A percentile compares a stretch with the other conserved stretches of the same genome.
Evolutionary conservation across 2,888 invertebrate species (phyloP).

Genomic region (Pseudococcus jackbeardsleyi): DNA sequence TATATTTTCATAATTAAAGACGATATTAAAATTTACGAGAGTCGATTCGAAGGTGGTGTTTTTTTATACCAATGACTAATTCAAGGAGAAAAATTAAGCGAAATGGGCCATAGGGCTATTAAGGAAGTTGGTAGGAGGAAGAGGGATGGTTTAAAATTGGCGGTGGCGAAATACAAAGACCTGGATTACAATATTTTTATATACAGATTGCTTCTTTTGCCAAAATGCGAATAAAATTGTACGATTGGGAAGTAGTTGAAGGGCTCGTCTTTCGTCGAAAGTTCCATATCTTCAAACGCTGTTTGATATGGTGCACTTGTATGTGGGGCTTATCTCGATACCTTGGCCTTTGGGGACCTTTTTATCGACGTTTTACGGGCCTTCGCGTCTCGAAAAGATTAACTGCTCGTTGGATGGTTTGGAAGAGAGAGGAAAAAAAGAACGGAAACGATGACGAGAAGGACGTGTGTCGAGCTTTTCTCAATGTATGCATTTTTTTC

Average conservation of each 20-base stretch:
- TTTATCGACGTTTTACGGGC: conserved; percentile 1
- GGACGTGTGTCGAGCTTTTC: neutral
- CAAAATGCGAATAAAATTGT: neutral
- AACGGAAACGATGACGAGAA: neutral
- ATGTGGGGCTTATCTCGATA: neutral
- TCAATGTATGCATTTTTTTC: neutral
- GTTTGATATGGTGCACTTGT: neutral
- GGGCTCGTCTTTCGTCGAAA: neutral
- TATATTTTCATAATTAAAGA: neutral
- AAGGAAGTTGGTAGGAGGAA: neutral
- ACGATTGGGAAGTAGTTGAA: neutral
- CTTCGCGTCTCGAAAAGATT: conserved; percentile 18
- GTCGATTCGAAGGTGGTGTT: neutral
- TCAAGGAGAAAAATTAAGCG: neutral
- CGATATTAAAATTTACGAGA: neutral
- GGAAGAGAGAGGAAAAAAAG: neutral
- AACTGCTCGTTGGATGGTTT: neutral
- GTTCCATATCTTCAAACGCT: neutral
- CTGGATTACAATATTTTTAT: neutral
- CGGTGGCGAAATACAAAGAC: neutral
- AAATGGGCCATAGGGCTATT: neutral
- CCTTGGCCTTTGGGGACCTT: neutral
- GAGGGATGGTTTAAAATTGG: neutral
- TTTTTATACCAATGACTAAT: neutral
- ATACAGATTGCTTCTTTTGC: neutral